These are phyloP conservation scores for Sminthurinus aureus DNA, from an alignment of 2,888 invertebrate genomes.

Conservation along the genomic window DNA sequence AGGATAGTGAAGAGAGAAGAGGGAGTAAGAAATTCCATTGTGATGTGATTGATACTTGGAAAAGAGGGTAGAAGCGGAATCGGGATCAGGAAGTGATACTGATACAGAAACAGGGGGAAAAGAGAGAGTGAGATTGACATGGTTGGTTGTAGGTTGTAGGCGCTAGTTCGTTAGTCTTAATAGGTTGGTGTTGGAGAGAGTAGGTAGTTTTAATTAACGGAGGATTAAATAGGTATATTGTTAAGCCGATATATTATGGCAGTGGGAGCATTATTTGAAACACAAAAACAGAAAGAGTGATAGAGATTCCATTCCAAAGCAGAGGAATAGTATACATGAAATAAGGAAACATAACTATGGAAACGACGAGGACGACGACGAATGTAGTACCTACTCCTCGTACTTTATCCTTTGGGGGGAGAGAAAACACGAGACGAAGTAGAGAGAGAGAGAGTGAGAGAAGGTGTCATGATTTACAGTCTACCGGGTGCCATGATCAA, in stretches of 20 bases:
- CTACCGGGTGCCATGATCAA: constrained; percentile 59
- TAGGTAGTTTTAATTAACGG: constrained; percentile 57
- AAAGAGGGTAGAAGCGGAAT: not conserved
- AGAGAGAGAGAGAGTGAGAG: constrained; percentile 37
- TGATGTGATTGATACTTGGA: not conserved
- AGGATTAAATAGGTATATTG: constrained; percentile 56
- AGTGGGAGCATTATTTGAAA: not conserved
- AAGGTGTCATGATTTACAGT: constrained; percentile 59
- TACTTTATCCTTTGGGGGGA: constrained; percentile 27
- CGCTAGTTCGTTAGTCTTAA: constrained; percentile 26
- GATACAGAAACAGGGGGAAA: not conserved
- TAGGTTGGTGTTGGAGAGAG: constrained; percentile 36
- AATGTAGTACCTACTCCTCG: not conserved
- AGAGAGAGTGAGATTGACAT: not conserved
- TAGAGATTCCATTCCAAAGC: not conserved
- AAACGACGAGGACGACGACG: not conserved
- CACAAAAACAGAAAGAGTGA: too few species aligned
- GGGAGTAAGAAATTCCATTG: not conserved
- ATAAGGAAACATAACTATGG: not conserved
- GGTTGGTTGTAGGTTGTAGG: too few species aligned
- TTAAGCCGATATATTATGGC: constrained; percentile 39
- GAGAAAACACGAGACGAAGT: constrained; percentile 23
- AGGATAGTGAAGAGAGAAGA: not conserved
- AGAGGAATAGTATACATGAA: not conserved
- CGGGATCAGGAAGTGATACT: not conserved